Base-by-base conservation (phyloP, 2,888 invertebrate species). In the Hypercompe scribonia region DNA sequence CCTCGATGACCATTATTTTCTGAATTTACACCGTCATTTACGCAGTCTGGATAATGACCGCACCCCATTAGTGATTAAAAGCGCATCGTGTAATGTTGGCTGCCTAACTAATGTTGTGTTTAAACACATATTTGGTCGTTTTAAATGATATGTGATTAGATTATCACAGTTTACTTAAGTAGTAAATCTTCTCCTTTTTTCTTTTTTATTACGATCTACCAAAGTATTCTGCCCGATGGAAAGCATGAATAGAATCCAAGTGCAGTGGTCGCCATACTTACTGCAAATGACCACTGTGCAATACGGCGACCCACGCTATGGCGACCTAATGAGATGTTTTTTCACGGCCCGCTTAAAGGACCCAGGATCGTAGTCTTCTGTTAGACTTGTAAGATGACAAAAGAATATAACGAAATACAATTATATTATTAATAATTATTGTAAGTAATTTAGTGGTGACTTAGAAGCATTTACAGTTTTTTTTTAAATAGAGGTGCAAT, bases 31-130 rank as follows among this genome's bases (percentile, higher is more conserved):
- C 28, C 28, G 58, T 58, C 58, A 58, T 58, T 66, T 66, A n/a
- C 42, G 46, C 33, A 50, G 67, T 46, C 65, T 71, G 61, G 50
- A 71, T 71, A 78, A 78, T 81, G 71, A 71, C 31, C 65, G 65
- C 65, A 65, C 28, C 65, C 71, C 79, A 74, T 78, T 79, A 79
- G 31, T 28, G 28, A 36, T 73, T 66, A 65, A 61, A 31, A 65
- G 42, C 65, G 36, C 72, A 65, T 8, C 36, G 64, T 21, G 10
- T 34, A 34, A 18, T 64, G 36, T 28, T 28, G 28, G 13, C 28
- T 54, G 15, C 0, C 8, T 7, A 58, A 0, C 28, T 3, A 58
- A 8, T 58, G 28, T 4, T 58, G 5, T 58, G 28, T 28, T 58
- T 28, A 13, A 58, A 28, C 28, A 15, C 28, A 5, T 58, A 28